These are phyloP conservation scores for Glandiceps talaboti DNA, from an alignment of 53 echinoderm and acorn worm genomes.

Conservation along the genomic window DNA sequence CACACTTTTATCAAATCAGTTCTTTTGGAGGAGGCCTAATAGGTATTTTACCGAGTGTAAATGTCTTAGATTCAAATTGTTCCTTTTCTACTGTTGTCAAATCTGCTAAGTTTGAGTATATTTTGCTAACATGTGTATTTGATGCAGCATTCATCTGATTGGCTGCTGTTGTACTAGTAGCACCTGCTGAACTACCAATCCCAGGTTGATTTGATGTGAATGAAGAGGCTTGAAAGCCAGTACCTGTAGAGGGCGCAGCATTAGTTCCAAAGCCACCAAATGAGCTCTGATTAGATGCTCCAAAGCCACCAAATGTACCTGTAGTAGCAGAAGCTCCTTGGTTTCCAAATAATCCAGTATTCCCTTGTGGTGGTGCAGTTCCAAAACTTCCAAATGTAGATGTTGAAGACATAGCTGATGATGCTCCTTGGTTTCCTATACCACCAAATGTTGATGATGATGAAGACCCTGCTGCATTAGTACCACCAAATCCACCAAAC, in stretches of 20 bases:
- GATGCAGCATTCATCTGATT: too few species aligned
- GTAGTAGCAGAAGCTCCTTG: background rate
- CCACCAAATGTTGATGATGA: background rate
- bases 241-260: constrained; percentile 1
- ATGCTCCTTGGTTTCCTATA: background rate
- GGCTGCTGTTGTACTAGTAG: constrained; percentile 5
- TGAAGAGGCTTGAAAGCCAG: background rate
- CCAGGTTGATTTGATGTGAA: constrained; percentile 5
- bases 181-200: constrained; percentile 21
- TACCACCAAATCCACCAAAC: background rate
- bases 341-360: background rate
- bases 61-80: constrained; percentile 69
- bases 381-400: background rate
- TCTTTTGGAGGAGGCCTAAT: constrained; percentile 74
- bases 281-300: constrained; percentile 5
- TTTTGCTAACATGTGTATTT: background rate
- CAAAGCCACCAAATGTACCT: constrained; percentile 14
- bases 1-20: constrained; percentile 31
- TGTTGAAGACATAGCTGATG: background rate
- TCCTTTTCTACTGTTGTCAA: constrained; percentile 71
- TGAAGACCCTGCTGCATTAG: background rate
- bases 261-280: constrained; percentile 12
- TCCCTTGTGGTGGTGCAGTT: background rate
- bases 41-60: constrained; percentile 84
- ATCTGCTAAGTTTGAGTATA: constrained; percentile 47